A percentile compares a stretch with the other conserved stretches of the same genome.
These are phyloP conservation scores for Heliornis fulica DNA, from an alignment of 2,113 vertebrate genomes.

Conservation along the genomic window DNA sequence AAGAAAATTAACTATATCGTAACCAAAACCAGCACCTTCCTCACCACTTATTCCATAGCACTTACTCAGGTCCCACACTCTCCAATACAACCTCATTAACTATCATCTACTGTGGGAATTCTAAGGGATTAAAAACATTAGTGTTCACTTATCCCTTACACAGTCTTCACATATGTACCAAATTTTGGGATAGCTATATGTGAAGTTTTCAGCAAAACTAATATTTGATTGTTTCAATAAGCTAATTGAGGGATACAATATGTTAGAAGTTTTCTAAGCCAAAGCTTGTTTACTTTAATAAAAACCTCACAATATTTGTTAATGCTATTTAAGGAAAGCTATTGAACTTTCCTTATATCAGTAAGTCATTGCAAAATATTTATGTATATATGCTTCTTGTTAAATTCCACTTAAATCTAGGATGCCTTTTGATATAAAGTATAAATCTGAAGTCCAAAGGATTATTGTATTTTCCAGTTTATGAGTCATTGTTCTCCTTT, in stretches of 20 bases:
- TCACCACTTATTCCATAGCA: too few species aligned
- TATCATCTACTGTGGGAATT: too few species aligned
- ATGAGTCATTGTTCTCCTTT: background rate
- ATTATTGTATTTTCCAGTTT: background rate
- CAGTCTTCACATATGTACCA: background rate
- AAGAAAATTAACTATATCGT: too few species aligned
- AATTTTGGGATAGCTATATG: background rate
- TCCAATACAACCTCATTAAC: too few species aligned
- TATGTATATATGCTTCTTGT: background rate
- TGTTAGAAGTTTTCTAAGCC: background rate
- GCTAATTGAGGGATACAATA: background rate
- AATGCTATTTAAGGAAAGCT: background rate
- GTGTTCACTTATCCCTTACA: too few species aligned
- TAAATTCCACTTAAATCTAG: background rate
- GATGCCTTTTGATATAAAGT: background rate
- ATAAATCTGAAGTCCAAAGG: background rate
- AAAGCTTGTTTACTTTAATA: background rate
- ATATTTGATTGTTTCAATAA: background rate
- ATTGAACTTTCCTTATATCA: background rate
- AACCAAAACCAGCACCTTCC: too few species aligned
- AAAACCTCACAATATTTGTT: background rate
- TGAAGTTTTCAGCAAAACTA: background rate
- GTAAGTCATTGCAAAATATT: background rate
- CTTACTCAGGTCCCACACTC: too few species aligned
- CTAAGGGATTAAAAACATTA: too few species aligned